A percentile compares a stretch with the other conserved stretches of the same genome.
These are phyloP conservation scores for Trachelus troglodyta DNA, from an alignment of 2,888 invertebrate genomes.

Conservation along the genomic window DNA sequence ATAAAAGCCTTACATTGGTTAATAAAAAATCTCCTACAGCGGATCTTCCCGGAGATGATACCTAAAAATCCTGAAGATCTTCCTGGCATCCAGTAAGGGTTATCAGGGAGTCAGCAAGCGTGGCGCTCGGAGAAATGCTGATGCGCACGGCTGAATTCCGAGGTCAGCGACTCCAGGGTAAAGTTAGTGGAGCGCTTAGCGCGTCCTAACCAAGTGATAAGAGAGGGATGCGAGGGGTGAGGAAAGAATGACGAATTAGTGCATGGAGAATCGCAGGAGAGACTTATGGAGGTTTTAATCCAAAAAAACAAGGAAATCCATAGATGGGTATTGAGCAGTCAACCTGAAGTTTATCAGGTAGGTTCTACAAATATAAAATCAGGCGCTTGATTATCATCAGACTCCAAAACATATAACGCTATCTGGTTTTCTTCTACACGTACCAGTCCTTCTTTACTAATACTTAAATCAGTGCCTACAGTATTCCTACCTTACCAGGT, in stretches of 20 bases:
- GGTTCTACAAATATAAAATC: background rate
- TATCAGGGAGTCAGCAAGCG: background rate
- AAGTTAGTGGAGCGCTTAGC: constrained; percentile 65
- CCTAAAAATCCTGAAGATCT: background rate
- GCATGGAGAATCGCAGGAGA: constrained; percentile 40
- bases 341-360: background rate
- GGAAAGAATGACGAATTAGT: constrained; percentile 61
- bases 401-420: background rate
- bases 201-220: constrained; percentile 41
- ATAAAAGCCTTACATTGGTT: too few relatives aligned
- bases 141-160: constrained; percentile 64
- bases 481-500: background rate
- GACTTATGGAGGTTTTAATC: constrained; percentile 9
- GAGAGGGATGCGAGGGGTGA: background rate
- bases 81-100: background rate
- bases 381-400: background rate
- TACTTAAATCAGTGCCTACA: background rate
- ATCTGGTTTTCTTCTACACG: background rate
- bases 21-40: too few relatives aligned
- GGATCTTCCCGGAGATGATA: background rate
- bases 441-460: background rate
- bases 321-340: background rate
- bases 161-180: constrained; percentile 64
- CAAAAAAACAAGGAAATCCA: background rate
- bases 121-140: constrained; percentile 48